Base-by-base conservation (phyloP, 1,140 invertebrate species). In the Lordiphosa mommai region DNA sequence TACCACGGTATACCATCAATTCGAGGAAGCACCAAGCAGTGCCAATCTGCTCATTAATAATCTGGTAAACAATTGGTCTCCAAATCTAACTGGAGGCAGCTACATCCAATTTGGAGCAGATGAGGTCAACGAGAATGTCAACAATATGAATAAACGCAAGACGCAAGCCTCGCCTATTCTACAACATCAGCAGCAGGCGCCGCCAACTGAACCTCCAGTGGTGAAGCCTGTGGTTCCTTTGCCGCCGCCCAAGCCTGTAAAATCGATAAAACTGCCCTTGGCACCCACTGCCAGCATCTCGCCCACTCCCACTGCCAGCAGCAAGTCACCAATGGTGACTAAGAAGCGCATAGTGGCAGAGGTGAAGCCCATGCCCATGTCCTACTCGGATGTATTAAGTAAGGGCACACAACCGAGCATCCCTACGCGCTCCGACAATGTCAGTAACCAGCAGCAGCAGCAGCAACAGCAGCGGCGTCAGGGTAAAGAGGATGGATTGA, bases 341-440 rank as follows among this genome's bases (percentile, higher is more conserved):
- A 93, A 91, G 61, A 95, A 95, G 79, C 90, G 94, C 17, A 95
- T 94, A 77, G 92, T 96, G 1, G 95, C 94, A 16, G 94, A 95
- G 90, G 95, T 96, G 0, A 95, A 95, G 76, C 94, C 94, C 3
- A 95, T 96, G 94, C 90, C 94, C 49, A 94, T 94, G 13, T 93
- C 93, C 14, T 96, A 96, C 86, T 96, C 95, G 1, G 94, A 95
- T 89, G 94, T 96, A 6, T 71, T 96, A 8, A 93, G 93, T 9
- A 95, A 96, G 88, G 93, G 76, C 32, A 82, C 77, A 0, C 57
- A 13, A 67, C 86, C 16, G 14, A 58, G 48, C 10, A 40, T 23
- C 4, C 4, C 61, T 2, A 52, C 34, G 50, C 1, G 36, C 60
- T 5, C 40, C 14, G 71, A 72, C 29, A 70, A 61, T 10, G 36